Conservation (phyloP, 2,888 invertebrate genomes). For the Mellilla xanthometata region DNA sequence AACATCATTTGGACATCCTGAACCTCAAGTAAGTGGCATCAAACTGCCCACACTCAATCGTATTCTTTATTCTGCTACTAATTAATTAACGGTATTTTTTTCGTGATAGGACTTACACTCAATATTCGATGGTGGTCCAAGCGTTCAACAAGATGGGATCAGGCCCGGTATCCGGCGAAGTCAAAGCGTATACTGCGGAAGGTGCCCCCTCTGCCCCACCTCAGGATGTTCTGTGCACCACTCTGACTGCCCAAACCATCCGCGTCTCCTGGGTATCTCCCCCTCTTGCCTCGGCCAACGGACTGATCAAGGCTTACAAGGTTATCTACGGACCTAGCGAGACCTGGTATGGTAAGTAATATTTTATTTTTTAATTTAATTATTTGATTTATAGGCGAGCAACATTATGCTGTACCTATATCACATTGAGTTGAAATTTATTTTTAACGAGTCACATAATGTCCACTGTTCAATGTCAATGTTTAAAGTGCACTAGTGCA, state of each 20-base stretch:
- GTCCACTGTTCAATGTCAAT: too few relatives aligned
- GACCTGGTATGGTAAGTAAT: slow-evolving; percentile 95
- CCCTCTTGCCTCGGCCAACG: slow-evolving; percentile 94
- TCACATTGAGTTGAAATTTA: too few relatives aligned
- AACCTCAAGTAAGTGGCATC: slow-evolving; percentile 89
- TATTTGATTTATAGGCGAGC: too few relatives aligned
- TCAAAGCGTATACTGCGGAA: slow-evolving; percentile 96
- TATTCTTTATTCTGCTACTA: too few relatives aligned
- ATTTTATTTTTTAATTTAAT: too few relatives aligned
- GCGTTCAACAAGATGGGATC: slow-evolving; percentile 97
- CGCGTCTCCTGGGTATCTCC: slow-evolving; percentile 97
- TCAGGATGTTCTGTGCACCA: slow-evolving; percentile 95
- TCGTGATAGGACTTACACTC: slow-evolving; percentile 97
- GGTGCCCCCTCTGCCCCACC: slow-evolving; percentile 96
- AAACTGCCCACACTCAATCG: too few relatives aligned
- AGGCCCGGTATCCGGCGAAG: slow-evolving; percentile 94
- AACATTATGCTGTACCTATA: too few relatives aligned
- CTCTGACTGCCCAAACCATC: slow-evolving; percentile 96
- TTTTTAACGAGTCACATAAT: too few relatives aligned
- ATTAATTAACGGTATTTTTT: too few relatives aligned
- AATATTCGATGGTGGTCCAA: slow-evolving; percentile 97
- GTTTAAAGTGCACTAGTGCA: too few relatives aligned
- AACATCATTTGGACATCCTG: slow-evolving; percentile 91
- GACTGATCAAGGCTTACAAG: slow-evolving; percentile 97
- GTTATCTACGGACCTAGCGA: slow-evolving; percentile 96